Evolutionary conservation across 2,888 invertebrate genomes (phyloP).

Genomic region (Chrysolina oricalcia): DNA sequence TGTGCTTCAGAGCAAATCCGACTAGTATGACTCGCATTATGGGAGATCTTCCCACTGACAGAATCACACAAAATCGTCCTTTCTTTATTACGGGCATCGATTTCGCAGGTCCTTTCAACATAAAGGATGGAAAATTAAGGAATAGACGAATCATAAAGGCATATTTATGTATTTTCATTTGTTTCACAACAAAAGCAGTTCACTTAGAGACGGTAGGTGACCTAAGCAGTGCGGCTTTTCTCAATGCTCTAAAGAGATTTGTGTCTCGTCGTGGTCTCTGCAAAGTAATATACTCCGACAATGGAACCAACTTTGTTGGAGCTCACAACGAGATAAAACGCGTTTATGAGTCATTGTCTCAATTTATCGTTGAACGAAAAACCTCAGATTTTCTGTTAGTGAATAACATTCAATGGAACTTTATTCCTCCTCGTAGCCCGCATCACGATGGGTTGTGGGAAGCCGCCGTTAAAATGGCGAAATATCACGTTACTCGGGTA

Average conservation of each 20-base stretch:
- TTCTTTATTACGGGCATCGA: constrained; percentile 51
- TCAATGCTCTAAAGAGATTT: constrained; percentile 54
- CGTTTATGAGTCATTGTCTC: not conserved
- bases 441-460: constrained; percentile 37
- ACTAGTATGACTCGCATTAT: constrained; percentile 33
- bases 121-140: constrained; percentile 47
- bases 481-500: no score
- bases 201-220: constrained; percentile 52
- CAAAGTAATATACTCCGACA: constrained; percentile 56
- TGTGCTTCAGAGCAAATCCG: constrained; percentile 41
- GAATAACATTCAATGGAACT: constrained; percentile 36
- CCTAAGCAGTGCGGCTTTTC: constrained; percentile 46
- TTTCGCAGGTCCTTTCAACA: constrained; percentile 50
- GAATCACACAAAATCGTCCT: constrained; percentile 40
- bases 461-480: constrained; percentile 25
- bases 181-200: constrained; percentile 51
- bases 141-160: constrained; percentile 45
- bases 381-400: constrained; percentile 26
- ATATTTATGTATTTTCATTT: constrained; percentile 53
- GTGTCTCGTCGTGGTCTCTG: constrained; percentile 54
- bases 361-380: not conserved
- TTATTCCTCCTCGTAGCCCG: constrained; percentile 27
- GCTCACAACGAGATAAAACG: constrained; percentile 45
- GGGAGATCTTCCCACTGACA: constrained; percentile 44
- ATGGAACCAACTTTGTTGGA: constrained; percentile 58